Evolutionary conservation across 2,888 invertebrate species (phyloP).

Genomic region (Sesia bembeciformis): DNA sequence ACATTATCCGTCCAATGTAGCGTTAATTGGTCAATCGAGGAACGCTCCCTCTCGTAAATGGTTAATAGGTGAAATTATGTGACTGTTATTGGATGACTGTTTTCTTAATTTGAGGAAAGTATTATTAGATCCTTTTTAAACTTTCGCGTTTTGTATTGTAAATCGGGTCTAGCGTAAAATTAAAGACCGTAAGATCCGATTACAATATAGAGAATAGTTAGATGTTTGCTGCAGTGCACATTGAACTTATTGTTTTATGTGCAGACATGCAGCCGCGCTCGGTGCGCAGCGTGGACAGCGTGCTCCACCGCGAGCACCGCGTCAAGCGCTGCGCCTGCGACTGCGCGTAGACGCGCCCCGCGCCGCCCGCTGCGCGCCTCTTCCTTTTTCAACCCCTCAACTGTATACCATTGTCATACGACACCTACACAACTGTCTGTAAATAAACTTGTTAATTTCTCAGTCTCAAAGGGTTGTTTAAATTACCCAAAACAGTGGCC

Average conservation of each 20-base stretch:
- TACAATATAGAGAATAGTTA: background rate
- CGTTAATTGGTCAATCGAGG: too few species aligned
- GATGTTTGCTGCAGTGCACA: background rate
- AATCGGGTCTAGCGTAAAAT: too few species aligned
- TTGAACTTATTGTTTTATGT: constrained; percentile 17
- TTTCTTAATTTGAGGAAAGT: too few species aligned
- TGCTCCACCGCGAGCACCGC: constrained; percentile 75
- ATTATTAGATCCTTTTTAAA: too few species aligned
- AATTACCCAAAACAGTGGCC: constrained; percentile 25
- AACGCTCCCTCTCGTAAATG: too few species aligned
- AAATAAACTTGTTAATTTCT: constrained; percentile 51
- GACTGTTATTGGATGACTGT: too few species aligned
- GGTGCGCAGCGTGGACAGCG: constrained; percentile 75
- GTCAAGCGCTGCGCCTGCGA: constrained; percentile 84
- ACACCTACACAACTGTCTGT: constrained; percentile 26
- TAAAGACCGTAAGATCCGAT: too few species aligned
- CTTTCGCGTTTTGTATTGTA: too few species aligned
- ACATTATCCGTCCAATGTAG: too few species aligned
- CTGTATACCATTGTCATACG: constrained; percentile 20
- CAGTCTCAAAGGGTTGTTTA: constrained; percentile 35
- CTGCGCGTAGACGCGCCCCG: constrained; percentile 68
- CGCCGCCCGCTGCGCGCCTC: background rate
- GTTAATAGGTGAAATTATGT: too few species aligned
- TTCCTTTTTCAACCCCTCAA: constrained; percentile 33
- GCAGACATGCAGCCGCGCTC: constrained; percentile 87